Evolutionary conservation across 1,140 invertebrate species (phyloP).

Genomic region (Vanessa tameamea): DNA sequence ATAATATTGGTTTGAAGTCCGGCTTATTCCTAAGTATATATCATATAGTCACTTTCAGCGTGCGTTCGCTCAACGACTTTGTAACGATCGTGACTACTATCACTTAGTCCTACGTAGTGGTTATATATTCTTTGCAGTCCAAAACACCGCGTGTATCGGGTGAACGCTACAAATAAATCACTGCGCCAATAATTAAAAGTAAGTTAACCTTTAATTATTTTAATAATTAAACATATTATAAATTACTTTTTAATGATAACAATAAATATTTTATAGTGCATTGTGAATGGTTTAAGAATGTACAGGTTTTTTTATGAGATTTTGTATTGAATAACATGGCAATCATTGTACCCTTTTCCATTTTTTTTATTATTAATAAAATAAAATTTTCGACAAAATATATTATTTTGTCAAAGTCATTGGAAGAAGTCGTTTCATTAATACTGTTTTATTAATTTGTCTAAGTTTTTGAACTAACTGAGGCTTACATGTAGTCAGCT

Average conservation of each 20-base stretch:
- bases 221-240: neutral
- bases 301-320: too few relatives aligned
- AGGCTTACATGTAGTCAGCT: too few relatives aligned
- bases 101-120: neutral
- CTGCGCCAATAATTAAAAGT: slow-evolving; percentile 6
- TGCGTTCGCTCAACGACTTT: slow-evolving; percentile 7
- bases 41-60: neutral
- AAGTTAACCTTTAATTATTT: neutral
- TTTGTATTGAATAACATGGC: too few relatives aligned
- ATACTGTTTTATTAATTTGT: too few relatives aligned
- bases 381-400: too few relatives aligned
- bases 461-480: too few relatives aligned
- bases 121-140: neutral
- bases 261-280: too few relatives aligned
- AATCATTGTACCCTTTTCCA: too few relatives aligned
- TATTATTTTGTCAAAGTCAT: too few relatives aligned
- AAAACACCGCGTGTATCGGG: slow-evolving; percentile 3
- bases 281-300: too few relatives aligned
- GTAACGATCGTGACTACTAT: neutral
- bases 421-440: too few relatives aligned
- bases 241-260: neutral
- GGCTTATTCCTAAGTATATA: slow-evolving; percentile 3
- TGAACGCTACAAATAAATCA: slow-evolving; percentile 17
- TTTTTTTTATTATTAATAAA: too few relatives aligned
- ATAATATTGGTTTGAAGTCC: neutral